These are phyloP conservation scores for Reticulitermes speratus DNA, from an alignment of 1,140 invertebrate genomes.

Conservation along the genomic window DNA sequence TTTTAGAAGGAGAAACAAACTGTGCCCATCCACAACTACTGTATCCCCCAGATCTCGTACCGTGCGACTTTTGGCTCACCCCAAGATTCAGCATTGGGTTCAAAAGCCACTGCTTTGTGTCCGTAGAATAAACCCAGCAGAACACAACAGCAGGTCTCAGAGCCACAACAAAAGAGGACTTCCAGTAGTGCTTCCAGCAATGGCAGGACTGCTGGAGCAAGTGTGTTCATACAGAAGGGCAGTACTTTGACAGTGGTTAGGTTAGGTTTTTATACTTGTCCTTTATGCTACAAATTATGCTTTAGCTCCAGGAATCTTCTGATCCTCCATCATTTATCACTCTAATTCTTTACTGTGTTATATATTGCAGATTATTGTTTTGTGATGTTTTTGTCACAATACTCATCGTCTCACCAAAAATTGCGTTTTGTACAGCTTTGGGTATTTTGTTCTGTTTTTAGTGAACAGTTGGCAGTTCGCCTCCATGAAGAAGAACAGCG, in stretches of 20 bases:
- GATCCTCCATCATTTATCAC: no score
- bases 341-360: no score
- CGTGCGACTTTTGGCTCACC: slow-evolving; percentile 40
- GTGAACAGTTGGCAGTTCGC: neutral
- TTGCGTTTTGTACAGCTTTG: no score
- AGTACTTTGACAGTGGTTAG: neutral
- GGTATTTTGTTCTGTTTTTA: neutral
- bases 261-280: no score
- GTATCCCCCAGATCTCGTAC: slow-evolving; percentile 41
- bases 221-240: neutral
- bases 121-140: slow-evolving; percentile 38
- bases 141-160: neutral
- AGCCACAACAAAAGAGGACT: neutral
- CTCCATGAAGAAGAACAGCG: neutral
- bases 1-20: slow-evolving; percentile 40
- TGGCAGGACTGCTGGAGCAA: neutral
- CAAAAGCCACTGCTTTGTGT: slow-evolving; percentile 37
- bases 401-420: no score
- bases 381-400: no score
- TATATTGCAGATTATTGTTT: no score
- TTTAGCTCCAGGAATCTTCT: no score
- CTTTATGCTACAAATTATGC: no score
- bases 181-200: slow-evolving; percentile 33
- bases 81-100: slow-evolving; percentile 38
- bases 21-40: slow-evolving; percentile 39